These are phyloP conservation scores for Heliconius himera DNA, from an alignment of 1,140 invertebrate species.

Conservation along the genomic window DNA sequence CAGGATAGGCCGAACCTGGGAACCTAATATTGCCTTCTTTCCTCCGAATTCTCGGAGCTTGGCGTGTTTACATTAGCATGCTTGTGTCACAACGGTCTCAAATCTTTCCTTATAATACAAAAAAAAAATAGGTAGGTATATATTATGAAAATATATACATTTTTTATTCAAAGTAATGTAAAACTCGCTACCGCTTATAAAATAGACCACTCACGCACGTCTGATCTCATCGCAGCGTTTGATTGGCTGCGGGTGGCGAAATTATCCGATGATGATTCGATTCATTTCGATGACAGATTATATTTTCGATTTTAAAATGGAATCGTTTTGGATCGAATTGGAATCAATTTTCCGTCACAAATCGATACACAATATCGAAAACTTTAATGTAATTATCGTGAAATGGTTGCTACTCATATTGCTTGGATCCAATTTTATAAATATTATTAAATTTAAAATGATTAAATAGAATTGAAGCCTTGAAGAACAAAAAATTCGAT, in stretches of 20 bases:
- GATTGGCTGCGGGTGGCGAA: slow-evolving; percentile 79
- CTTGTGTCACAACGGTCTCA: too few species aligned
- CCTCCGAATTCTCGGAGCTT: too few species aligned
- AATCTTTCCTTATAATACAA: too few species aligned
- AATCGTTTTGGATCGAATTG: slow-evolving; percentile 42
- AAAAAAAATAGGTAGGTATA: too few species aligned
- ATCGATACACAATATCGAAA: slow-evolving; percentile 11
- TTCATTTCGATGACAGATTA: slow-evolving; percentile 78
- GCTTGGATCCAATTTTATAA: not conserved
- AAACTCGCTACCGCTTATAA: slow-evolving; percentile 41
- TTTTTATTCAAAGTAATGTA: not conserved
- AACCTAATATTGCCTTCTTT: too few species aligned
- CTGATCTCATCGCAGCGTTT: slow-evolving; percentile 70
- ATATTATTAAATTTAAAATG: too few species aligned
- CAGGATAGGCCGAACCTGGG: too few species aligned
- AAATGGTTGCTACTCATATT: not conserved
- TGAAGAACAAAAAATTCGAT: too few species aligned
- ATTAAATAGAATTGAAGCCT: too few species aligned
- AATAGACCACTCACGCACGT: slow-evolving; percentile 50
- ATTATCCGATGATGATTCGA: slow-evolving; percentile 73
- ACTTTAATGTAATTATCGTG: not conserved
- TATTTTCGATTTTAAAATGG: slow-evolving; percentile 62
- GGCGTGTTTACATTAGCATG: too few species aligned
- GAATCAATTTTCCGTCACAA: slow-evolving; percentile 41
- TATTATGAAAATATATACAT: not conserved